Evolutionary conservation across 2,113 vertebrate species (phyloP).

Genomic region (Galeopterus variegatus): DNA sequence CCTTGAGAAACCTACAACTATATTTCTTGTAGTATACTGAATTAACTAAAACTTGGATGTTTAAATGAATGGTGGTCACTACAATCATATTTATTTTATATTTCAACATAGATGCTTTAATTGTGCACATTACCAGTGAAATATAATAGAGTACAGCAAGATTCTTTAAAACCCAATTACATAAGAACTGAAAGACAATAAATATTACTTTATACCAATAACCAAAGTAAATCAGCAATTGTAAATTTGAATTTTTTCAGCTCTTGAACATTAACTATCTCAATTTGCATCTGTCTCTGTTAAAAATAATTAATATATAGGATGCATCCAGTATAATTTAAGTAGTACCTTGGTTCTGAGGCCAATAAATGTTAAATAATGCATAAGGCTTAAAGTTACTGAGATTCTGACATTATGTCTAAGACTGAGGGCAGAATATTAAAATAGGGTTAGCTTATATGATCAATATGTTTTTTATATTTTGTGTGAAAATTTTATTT

Average conservation of each 20-base stretch:
- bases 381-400: conserved; percentile 26
- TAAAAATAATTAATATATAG: conserved; percentile 61
- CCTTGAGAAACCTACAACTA: conserved; percentile 72
- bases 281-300: conserved; percentile 1
- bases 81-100: conserved; percentile 83
- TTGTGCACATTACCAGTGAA: conserved; percentile 72
- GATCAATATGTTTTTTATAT: neutral
- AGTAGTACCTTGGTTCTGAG: conserved; percentile 30
- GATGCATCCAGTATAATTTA: neutral
- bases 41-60: conserved; percentile 83
- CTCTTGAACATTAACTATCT: neutral
- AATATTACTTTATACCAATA: conserved; percentile 71
- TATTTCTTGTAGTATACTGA: conserved; percentile 80
- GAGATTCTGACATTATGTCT: conserved; percentile 15
- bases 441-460: conserved; percentile 26
- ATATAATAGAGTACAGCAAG: conserved; percentile 74
- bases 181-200: conserved; percentile 67
- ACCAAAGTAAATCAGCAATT: conserved; percentile 45
- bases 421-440: neutral
- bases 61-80: conserved; percentile 84
- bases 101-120: conserved; percentile 84
- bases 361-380: conserved; percentile 33
- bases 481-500: conserved; percentile 41
- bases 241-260: conserved; percentile 58
- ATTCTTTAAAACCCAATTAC: conserved; percentile 68